These are phyloP conservation scores for Lasioglossum baleicum DNA, from an alignment of 1,140 invertebrate genomes.

Conservation along the genomic window DNA sequence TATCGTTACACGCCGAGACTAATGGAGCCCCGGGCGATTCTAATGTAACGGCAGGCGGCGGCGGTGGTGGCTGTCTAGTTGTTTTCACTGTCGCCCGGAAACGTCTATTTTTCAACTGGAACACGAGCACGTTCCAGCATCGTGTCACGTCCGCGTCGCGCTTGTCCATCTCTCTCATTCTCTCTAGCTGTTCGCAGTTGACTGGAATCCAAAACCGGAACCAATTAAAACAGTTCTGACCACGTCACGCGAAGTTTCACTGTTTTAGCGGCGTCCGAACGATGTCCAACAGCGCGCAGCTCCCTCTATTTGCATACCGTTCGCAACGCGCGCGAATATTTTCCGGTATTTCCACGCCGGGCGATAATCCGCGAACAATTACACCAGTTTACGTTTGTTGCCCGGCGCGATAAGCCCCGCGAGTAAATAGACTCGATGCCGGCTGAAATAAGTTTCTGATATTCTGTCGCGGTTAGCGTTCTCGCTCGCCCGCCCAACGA, in stretches of 20 bases:
- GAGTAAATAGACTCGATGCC: conserved; percentile 22
- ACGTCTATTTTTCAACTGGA: not conserved
- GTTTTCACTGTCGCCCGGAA: conserved; percentile 8
- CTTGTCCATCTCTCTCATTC: no score
- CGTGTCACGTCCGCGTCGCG: no score
- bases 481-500: no score
- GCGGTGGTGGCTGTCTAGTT: not conserved
- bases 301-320: conserved; percentile 14
- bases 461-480: conserved; percentile 10
- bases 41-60: not conserved
- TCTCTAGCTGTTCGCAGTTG: conserved; percentile 19
- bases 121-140: not conserved
- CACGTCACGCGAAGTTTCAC: conserved; percentile 28
- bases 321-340: conserved; percentile 17
- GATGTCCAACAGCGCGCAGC: not conserved
- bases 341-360: not conserved
- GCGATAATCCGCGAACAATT: conserved; percentile 41
- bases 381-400: conserved; percentile 17
- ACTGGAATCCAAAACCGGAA: conserved; percentile 32
- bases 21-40: no score
- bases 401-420: conserved; percentile 25
- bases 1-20: not conserved
- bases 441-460: conserved; percentile 42
- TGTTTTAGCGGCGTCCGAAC: conserved; percentile 8
- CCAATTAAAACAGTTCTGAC: conserved; percentile 32